These are phyloP conservation scores for Numenius phaeopus DNA, from an alignment of 2,797 vertebrate genomes.

Conservation along the genomic window DNA sequence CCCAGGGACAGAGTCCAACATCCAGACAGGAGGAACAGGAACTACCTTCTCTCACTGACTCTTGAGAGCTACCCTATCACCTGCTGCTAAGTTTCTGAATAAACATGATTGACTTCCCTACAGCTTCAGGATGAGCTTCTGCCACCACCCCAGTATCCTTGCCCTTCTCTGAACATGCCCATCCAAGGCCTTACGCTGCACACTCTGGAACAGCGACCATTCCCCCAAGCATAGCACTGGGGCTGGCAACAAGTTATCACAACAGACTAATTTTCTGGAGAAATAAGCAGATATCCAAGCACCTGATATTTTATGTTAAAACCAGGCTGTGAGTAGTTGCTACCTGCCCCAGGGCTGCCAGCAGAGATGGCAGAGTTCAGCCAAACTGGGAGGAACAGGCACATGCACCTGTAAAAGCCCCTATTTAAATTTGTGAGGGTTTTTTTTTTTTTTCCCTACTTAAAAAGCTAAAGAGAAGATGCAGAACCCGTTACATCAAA, in stretches of 20 bases:
- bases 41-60: not conserved
- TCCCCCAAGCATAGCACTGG: no score
- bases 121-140: not conserved
- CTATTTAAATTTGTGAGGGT: not conserved
- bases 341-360: not conserved
- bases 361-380: not conserved
- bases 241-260: not conserved
- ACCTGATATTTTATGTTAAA: not conserved
- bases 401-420: not conserved
- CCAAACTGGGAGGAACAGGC: not conserved
- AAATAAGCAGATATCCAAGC: not conserved
- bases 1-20: not conserved
- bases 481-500: not conserved
- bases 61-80: not conserved
- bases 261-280: not conserved
- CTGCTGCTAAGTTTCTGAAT: not conserved
- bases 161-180: not conserved
- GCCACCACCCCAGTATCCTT: not conserved
- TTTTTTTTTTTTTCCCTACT: no score
- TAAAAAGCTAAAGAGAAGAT: not conserved
- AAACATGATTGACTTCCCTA: fast-evolving
- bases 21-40: not conserved
- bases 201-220: fast-evolving
- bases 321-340: not conserved
- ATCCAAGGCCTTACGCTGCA: not conserved